Conservation (phyloP, 1,140 invertebrate genomes). For the Physella acuta region DNA sequence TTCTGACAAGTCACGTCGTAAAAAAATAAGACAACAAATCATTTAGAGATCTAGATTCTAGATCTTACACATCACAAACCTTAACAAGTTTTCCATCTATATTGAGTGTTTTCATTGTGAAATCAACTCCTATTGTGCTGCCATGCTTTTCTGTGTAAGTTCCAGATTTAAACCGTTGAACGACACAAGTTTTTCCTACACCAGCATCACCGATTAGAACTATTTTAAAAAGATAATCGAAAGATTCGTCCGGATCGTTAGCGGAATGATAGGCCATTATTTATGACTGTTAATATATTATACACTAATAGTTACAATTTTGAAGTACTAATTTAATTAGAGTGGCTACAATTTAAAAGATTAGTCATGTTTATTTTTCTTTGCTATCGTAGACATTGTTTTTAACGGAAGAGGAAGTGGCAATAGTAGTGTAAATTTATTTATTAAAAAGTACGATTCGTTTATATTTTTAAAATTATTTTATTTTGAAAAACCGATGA, state of each 20-base stretch:
- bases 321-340: too few relatives aligned
- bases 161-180: slow-evolving; percentile 89
- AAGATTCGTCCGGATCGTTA: slow-evolving; percentile 53
- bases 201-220: slow-evolving; percentile 60
- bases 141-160: slow-evolving; percentile 90
- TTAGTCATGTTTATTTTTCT: too few relatives aligned
- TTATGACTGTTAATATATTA: neutral
- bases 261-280: slow-evolving; percentile 40
- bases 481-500: too few relatives aligned
- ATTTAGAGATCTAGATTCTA: neutral
- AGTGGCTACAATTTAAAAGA: too few relatives aligned
- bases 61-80: slow-evolving; percentile 63
- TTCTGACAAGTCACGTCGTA: neutral
- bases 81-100: slow-evolving; percentile 91
- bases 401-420: too few relatives aligned
- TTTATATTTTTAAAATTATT: too few relatives aligned
- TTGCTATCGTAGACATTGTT: too few relatives aligned
- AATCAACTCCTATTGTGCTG: slow-evolving; percentile 94
- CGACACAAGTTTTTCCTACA: slow-evolving; percentile 62
- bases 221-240: slow-evolving; percentile 60
- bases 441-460: too few relatives aligned
- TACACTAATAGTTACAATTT: too few relatives aligned
- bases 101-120: slow-evolving; percentile 92
- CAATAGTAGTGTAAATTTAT: too few relatives aligned
- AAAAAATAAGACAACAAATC: neutral